Conservation (phyloP, 2,797 vertebrate genomes). For the Rhinichthys osculus region DNA sequence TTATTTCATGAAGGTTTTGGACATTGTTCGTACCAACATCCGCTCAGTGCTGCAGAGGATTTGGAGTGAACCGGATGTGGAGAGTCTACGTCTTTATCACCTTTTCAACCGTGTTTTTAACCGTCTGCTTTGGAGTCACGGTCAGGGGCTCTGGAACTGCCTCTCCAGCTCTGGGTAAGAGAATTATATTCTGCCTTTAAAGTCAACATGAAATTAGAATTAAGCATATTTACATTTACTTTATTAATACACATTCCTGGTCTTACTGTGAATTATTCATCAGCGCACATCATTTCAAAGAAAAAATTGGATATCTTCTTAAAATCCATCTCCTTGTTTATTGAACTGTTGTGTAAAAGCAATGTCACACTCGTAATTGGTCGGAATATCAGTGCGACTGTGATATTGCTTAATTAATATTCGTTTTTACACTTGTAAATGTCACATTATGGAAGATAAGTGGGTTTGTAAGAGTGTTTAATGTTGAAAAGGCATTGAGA, state of each 20-base stretch:
- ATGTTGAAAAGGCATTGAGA: constrained; percentile 19
- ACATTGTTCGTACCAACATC: constrained; percentile 92
- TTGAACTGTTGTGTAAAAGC: too few species aligned
- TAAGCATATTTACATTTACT: neutral
- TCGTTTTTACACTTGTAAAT: neutral
- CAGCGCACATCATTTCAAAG: neutral
- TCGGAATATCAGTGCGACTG: neutral
- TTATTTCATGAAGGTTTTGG: constrained; percentile 85
- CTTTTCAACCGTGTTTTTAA: constrained; percentile 94
- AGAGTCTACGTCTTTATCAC: constrained; percentile 89
- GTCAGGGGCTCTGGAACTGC: constrained; percentile 97
- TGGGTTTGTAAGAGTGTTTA: neutral
- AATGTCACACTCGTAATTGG: neutral
- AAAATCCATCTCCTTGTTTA: neutral
- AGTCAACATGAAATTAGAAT: neutral
- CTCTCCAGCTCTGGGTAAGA: constrained; percentile 95
- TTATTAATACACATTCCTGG: neutral
- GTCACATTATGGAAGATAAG: neutral
- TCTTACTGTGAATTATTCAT: neutral
- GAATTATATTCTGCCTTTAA: neutral
- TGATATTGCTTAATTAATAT: neutral
- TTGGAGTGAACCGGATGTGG: constrained; percentile 92
- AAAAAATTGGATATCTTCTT: neutral
- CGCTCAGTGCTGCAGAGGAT: constrained; percentile 87
- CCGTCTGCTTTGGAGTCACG: constrained; percentile 95